These are phyloP conservation scores for Pseudachorutes palmiensis DNA, from an alignment of 1,140 invertebrate genomes.

Conservation along the genomic window DNA sequence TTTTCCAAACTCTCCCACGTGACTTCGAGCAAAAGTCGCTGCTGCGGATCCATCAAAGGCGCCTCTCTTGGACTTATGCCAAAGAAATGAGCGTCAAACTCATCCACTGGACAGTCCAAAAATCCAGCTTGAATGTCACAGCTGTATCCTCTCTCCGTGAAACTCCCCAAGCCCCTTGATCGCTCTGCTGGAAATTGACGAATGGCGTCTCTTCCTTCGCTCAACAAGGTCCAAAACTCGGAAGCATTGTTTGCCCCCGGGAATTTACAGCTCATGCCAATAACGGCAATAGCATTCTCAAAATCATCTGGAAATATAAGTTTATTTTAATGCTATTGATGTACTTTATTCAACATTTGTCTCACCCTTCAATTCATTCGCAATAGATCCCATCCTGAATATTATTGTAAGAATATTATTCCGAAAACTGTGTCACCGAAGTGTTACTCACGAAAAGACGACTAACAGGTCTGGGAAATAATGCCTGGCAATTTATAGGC, in stretches of 20 bases:
- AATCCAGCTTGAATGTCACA: not conserved
- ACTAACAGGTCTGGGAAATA: no score
- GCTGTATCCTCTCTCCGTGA: not conserved
- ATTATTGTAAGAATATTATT: no score
- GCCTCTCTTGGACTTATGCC: constrained; percentile 50
- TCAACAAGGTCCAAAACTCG: constrained; percentile 9
- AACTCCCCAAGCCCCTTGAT: not conserved
- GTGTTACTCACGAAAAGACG: no score
- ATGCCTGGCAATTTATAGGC: no score
- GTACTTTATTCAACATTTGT: no score
- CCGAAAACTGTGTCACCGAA: no score
- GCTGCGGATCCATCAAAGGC: constrained; percentile 54
- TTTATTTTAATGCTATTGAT: no score
- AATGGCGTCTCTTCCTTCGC: not conserved
- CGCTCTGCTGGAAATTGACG: not conserved
- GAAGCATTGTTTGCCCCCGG: constrained; percentile 6
- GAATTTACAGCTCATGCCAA: constrained; percentile 16
- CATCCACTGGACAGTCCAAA: constrained; percentile 7
- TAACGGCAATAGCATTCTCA: constrained; percentile 14
- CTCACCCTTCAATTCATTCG: no score
- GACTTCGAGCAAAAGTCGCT: constrained; percentile 52
- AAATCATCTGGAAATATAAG: no score
- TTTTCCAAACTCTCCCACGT: constrained; percentile 55
- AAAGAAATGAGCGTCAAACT: constrained; percentile 50
- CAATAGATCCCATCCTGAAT: no score